Evolutionary conservation across 64 coral and sea anemone genomes (phyloP), one percentile per base, ranked within the genome.

Genomic region (Montipora cactus): DNA sequence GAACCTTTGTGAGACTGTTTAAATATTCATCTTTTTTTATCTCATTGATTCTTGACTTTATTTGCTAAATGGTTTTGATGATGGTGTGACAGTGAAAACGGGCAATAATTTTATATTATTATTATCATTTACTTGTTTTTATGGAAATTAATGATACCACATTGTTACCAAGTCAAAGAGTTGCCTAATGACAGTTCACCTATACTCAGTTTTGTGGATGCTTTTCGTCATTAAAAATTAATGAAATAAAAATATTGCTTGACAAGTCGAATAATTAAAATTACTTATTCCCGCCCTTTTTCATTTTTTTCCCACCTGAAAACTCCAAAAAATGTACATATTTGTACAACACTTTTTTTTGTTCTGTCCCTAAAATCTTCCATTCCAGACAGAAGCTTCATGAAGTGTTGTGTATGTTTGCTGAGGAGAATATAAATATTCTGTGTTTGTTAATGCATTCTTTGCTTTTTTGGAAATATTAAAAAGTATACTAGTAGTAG

Each of bases 211-310:
- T 72, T 67, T 86, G 82, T 72, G 16, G 15, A 78, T 50, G 47
- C 76, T 86, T 70, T 46, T 5, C 21, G 19, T 72, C 19, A 86
- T 86, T 71, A 86, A 86, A 71, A 67, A 86, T 86, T 86, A 50
- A 86, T 72, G 64, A 50, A 49, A 71, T 18, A 72, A 72, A 78
- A 71, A 51, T 12, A 72, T 18, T 86, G 44, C 62, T 86, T 86
- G 67, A 45, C 82, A 48, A 86, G n/a, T 8, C 0, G 6, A 49
- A 72, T 71, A 71, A 14, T 86, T 86, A 86, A 8, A 48, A 20
- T 44, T 5, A 86, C 37, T 18, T 71, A 14, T 86, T 71, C 82
- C 82, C 62, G 3, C 82, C 3, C 82, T 49, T 85, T 23, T 14
- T 86, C 25, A 66, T 82, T 82, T 22, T 14, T 82, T 82, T 58